Percentiles rank a stretch among this genome's conserved stretches.
phyloP scores from a whole-genome alignment of 1,140 invertebrate species.

The Conus ventricosus region DNA sequence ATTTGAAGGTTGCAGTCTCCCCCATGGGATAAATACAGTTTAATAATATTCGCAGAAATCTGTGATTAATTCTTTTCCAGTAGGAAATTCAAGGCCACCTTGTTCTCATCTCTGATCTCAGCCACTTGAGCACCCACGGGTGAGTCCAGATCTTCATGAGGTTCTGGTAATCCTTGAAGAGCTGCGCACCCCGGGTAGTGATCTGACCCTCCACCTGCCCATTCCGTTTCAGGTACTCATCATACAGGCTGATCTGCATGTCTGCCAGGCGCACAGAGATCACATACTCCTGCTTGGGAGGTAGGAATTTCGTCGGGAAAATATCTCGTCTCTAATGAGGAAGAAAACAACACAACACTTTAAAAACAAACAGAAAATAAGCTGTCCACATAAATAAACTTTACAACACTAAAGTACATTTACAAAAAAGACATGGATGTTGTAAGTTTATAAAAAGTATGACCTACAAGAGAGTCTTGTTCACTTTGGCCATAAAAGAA shows the following conservation, averaged over 20 bases:
- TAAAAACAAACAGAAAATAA: too few species aligned
- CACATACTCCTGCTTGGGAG: slow-evolving; percentile 96
- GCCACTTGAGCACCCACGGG: slow-evolving; percentile 87
- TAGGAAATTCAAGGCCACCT: slow-evolving; percentile 54
- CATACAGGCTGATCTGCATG: slow-evolving; percentile 88
- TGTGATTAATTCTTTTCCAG: too few species aligned
- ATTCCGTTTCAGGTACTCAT: slow-evolving; percentile 77
- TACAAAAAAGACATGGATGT: too few species aligned
- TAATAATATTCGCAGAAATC: too few species aligned
- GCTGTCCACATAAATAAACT: too few species aligned
- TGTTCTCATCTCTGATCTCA: slow-evolving; percentile 74
- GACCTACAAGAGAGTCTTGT: too few species aligned
- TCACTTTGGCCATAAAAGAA: too few species aligned
- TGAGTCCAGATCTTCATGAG: slow-evolving; percentile 95
- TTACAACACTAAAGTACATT: too few species aligned
- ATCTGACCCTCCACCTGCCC: slow-evolving; percentile 53
- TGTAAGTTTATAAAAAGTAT: too few species aligned
- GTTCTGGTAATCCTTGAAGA: slow-evolving; percentile 92
- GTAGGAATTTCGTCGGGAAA: slow-evolving; percentile 90
- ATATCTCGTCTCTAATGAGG: slow-evolving; percentile 85
- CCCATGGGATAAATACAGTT: too few species aligned
- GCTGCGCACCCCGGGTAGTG: slow-evolving; percentile 66
- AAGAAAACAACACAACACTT: not conserved
- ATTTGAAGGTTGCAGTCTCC: too few species aligned
- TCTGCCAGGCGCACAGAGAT: slow-evolving; percentile 89